phyloP scores from a whole-genome alignment of 2,888 invertebrate species.

The Atethmia centrago region DNA sequence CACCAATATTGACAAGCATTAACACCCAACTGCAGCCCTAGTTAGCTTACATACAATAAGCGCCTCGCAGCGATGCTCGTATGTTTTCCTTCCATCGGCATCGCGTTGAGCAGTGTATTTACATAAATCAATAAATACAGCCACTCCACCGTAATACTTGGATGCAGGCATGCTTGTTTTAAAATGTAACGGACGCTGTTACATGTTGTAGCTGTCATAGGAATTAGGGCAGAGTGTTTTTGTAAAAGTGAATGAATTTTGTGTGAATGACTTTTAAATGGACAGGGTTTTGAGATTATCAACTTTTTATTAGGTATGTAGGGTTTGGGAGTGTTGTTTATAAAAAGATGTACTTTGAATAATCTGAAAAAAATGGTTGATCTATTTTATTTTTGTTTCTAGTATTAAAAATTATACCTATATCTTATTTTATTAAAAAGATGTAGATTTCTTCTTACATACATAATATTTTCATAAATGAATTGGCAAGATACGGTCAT shows the following conservation, averaged over 20 bases:
- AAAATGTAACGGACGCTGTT: slow-evolving; percentile 45
- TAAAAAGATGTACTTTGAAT: too few relatives aligned
- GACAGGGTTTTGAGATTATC: not conserved
- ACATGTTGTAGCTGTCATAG: slow-evolving; percentile 4
- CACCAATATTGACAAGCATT: slow-evolving; percentile 44
- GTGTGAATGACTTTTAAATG: slow-evolving; percentile 1
- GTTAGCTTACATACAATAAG: slow-evolving; percentile 55
- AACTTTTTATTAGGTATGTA: not conserved
- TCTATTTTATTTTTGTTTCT: too few relatives aligned
- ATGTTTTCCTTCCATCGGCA: slow-evolving; percentile 57
- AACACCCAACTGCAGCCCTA: slow-evolving; percentile 37
- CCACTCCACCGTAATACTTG: slow-evolving; percentile 45
- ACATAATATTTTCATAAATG: too few relatives aligned
- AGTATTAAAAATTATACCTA: too few relatives aligned
- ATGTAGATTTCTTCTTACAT: too few relatives aligned
- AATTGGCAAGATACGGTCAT: too few relatives aligned
- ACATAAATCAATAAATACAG: slow-evolving; percentile 79
- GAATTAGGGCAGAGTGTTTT: slow-evolving; percentile 18
- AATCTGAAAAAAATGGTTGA: too few relatives aligned
- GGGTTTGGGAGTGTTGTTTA: not conserved
- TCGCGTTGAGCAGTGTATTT: slow-evolving; percentile 68
- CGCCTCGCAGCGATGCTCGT: slow-evolving; percentile 31
- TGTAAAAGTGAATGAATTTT: not conserved
- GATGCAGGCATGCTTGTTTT: slow-evolving; percentile 37
- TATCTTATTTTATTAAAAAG: too few relatives aligned